Base-by-base conservation (phyloP, 2,888 invertebrate species). In the Gnatocerus cornutus region DNA sequence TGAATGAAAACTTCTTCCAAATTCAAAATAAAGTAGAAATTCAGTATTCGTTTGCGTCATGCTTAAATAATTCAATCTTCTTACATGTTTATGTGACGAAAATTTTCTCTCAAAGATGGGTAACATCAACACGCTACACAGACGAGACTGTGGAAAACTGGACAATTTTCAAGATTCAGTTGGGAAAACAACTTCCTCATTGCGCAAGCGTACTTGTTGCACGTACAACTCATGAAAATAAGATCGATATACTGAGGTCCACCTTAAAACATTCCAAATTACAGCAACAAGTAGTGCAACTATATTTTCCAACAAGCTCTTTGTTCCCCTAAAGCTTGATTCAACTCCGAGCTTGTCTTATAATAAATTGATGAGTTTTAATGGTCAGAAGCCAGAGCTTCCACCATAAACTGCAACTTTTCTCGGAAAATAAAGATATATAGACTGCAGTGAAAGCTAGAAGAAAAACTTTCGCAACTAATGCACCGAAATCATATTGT, bases 171-270 rank as follows among this genome's bases (percentile, higher is more conserved):
- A 65, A 66, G 70, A 71, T 64, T 71, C 67, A 71, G 72, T 71
- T 68, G 73, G 73, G 74, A 76, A 75, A 76, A 75, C 73, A 74
- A 73, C 69, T 69, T 64, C 63, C 64, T 56, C 48, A 75, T 58
- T 68, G 74, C 79, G 78, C 78, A 73, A 52, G 73, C 79, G 78
- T 73, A 79, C 78, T 79, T 78, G 79, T 78, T 79, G 79, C 77
- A 75, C 73, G 71, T 76, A 75, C 74, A 71, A 72, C 76, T 75
- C 71, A 76, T 75, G 70, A 77, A 77, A 74, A 73, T 73, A 72
- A 74, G 77, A 78, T 78, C 78, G 76, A 78, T 78, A 78, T 73
- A 71, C 73, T 74, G 64, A 70, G 75, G 76, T 73, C 74, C 74
- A 76, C 72, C 73, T 75, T 68, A 74, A 71, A 71, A 74, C 65